These are phyloP conservation scores for Coccyzus lansbergi DNA, from an alignment of 2,797 vertebrate genomes.

Conservation along the genomic window DNA sequence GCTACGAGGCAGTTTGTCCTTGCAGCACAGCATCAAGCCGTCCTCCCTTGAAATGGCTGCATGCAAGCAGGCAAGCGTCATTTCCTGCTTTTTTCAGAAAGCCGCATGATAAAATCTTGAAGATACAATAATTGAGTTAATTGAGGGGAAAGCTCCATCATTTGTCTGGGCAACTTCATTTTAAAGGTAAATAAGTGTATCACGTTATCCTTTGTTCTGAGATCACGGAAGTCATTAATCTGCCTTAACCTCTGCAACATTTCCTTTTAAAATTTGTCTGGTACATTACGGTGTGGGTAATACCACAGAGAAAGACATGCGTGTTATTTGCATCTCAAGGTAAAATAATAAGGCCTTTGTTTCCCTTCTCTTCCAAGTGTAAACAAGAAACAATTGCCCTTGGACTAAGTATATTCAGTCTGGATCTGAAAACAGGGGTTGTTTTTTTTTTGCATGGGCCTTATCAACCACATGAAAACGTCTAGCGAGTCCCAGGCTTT, in stretches of 20 bases:
- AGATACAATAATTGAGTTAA: slow-evolving; percentile 56
- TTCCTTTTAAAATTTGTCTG: slow-evolving; percentile 43
- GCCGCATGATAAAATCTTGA: background rate
- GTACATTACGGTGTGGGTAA: slow-evolving; percentile 48
- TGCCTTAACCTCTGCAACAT: slow-evolving; percentile 52
- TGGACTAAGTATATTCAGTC: background rate
- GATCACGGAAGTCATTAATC: slow-evolving; percentile 60
- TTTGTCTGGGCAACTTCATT: slow-evolving; percentile 34
- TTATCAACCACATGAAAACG: background rate
- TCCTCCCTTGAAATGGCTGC: background rate
- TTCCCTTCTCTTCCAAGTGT: slow-evolving; percentile 36
- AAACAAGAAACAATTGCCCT: slow-evolving; percentile 51
- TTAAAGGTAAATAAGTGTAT: slow-evolving; percentile 39
- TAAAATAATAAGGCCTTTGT: slow-evolving; percentile 54
- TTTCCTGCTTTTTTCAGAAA: slow-evolving; percentile 26
- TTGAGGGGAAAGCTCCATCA: slow-evolving; percentile 38
- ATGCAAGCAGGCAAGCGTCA: background rate
- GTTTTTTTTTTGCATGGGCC: background rate
- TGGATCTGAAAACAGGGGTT: background rate
- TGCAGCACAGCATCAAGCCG: accelerated
- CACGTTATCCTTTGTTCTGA: slow-evolving; percentile 48
- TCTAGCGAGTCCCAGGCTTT: background rate
- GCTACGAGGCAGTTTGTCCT: background rate
- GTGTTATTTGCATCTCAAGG: slow-evolving; percentile 34
- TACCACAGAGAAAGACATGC: background rate